These are phyloP conservation scores for Prosopocoilus inquinatus DNA, from an alignment of 2,888 invertebrate species.

Conservation along the genomic window DNA sequence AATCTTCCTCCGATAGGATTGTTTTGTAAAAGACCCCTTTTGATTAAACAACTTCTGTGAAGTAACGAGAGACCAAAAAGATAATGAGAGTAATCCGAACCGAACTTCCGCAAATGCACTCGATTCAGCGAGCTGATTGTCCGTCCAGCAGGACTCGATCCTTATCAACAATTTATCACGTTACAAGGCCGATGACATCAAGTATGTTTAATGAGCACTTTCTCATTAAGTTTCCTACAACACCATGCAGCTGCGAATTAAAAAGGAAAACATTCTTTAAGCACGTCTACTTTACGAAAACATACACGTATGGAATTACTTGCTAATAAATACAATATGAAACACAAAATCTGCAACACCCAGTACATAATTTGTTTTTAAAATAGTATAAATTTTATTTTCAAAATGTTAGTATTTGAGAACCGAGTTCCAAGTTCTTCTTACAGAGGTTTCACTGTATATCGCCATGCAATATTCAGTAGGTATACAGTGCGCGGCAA, in stretches of 20 bases:
- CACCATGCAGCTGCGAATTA: neutral
- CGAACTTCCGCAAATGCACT: constrained; percentile 9
- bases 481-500: too few species aligned
- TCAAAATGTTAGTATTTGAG: too few species aligned
- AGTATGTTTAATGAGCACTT: constrained; percentile 3
- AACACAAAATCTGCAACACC: too few species aligned
- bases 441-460: too few species aligned
- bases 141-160: constrained; percentile 3
- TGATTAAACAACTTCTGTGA: constrained; percentile 4
- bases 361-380: too few species aligned
- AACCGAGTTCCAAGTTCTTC: too few species aligned
- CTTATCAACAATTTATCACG: constrained; percentile 16
- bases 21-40: too few species aligned
- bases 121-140: constrained; percentile 5
- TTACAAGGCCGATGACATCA: constrained; percentile 9
- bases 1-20: too few species aligned
- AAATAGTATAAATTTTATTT: too few species aligned
- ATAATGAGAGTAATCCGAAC: constrained; percentile 11
- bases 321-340: too few species aligned
- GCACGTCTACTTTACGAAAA: neutral
- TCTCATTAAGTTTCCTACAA: constrained; percentile 1
- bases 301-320: neutral
- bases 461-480: too few species aligned
- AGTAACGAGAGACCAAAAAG: constrained; percentile 3
- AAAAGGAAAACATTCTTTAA: neutral